Evolutionary conservation across 30 jellyfish, hydroid and myxozoan species (phyloP), one percentile per base, ranked within the genome.

Genomic region (Turritopsis rubra): DNA sequence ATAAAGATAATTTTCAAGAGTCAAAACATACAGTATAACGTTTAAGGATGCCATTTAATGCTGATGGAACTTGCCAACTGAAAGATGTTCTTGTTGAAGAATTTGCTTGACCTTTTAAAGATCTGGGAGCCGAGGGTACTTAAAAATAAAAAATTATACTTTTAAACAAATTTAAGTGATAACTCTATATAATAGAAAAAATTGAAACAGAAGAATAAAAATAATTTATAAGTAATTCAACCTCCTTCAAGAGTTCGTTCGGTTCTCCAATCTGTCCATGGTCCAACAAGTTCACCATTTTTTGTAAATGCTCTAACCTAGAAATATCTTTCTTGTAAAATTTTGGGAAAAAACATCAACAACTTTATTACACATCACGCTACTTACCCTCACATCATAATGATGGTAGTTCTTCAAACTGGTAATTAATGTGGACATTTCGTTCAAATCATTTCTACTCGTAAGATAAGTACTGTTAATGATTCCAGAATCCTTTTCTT

Each of bases 41-140:
- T 74, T 85, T 89, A 53, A 88, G 78, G 79, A 83, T 80, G 21
- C 96, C 96, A 72, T 88, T 88, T 25, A 79, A 21, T 1, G 83
- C 75, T 16, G 83, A 29, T 66, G 96, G 96, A 16, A 30, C 73
- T 27, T 21, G 26, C 96, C 96, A 88, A 0, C 83, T 75, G 25
- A 83, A 52, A 28, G 28, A 68, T 29, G 84, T 79, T n/a, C 75
- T 54, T 16, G 87, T 84, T 52, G 89, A 72, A 5, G 96, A 83
- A 19, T 53, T 66, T 18, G 83, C 82, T 21, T 76, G 24, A 7
- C 79, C 89, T 17, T 86, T 27, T 52, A 84, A 31, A 16, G 26
- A 26, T 21, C 83, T 16, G 0, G 96, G 96, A 13, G 88, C 85
- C 13, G 87, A 21, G 1, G 96, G 71, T 71, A 20, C 96, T 88